Base-by-base conservation (phyloP, 2,888 invertebrate species). In the Graphium colonna region DNA sequence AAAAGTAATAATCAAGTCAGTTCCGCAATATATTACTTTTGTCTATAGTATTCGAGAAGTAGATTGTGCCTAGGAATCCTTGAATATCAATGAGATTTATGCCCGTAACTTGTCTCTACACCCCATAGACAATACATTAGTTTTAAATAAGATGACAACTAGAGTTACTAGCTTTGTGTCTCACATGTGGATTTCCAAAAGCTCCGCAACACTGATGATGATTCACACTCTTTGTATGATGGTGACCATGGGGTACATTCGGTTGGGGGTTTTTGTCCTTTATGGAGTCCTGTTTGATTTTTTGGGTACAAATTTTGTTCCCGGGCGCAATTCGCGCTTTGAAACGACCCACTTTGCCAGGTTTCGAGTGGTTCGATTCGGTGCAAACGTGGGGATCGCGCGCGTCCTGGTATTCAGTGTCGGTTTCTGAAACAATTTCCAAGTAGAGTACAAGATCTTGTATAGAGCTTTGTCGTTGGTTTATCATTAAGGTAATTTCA, bases 151-250 rank as follows among this genome's bases (percentile, higher is more conserved):
- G 70, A 58, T 69, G 75, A 76, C 88, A 88, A 59, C 76, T 82
- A 3, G 85, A 77, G 63, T 75, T 82, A 63, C 69, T 77, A 10
- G 77, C 68, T 81, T 90, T 90, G 62, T 89, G 85, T 57, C 86
- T 74, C 0, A 87, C 86, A 12, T 90, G 86, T 0, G 89, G 88
- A 57, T 89, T 89, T 0, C 89, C 89, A 44, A 89, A 90, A 0
- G 90, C 90, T 0, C 90, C 90, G 60, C 90, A 90, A 51, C 90
- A 90, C 47, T 89, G 89, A 53, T 90, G 90, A 51, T 90, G 88
- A 51, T 89, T 90, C 0, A 79, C 77, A 42, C 87, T 87, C 61
- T 88, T 89, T 10, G 82, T 75, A 55, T 87, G 87, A 51, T 82
- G 83, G 51, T 88, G 87, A 0, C 87, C 88, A 26, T 88, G 87